Base-by-base conservation (phyloP, 2,113 vertebrate species). In the Gopherus evgoodei region DNA sequence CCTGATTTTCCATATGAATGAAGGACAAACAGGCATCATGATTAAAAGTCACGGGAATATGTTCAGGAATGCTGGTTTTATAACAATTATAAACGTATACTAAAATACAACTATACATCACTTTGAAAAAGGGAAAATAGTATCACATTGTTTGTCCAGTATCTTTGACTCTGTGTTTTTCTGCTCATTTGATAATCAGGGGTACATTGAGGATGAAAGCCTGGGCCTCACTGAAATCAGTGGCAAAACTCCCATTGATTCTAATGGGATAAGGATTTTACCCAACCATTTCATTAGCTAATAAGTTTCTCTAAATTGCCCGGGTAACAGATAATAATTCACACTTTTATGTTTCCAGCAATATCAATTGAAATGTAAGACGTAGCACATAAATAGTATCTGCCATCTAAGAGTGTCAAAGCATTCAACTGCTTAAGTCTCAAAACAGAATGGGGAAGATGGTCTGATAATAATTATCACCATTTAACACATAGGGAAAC, bases 401-500 rank as follows among this genome's bases (percentile, higher is more conserved):
- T 62, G 59, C 49, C 49, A 84, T 1, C 47, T 87, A n/a, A 52
- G 80, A 82, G 47, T 87, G 54, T 24, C 72, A 17, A 31, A 80
- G 44, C 72, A 19, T 29, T n/a, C 86, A 72, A 72, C 87, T 6
- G 21, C 38, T 86, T 92, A 84, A 42, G 25, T 49, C 86, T 65
- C 89, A 78, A 69, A 35, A 87, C 50, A 89, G 65, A 79, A 5
- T 5, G 1, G 17, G 49, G 52, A 0, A 80, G 83, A 35, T 90
- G 76, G 69, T 52, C 80, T 35, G 5, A 24, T 88, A 50, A 0
- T 42, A 59, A 1, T 27, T 19, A 31, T 59, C 31, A 75, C 76
- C 35, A 62, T 4, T 65, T 50, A n/a, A 0, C 57, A n/a, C 2
- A 0, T 3, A 47, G 88, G 38, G 22, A 50, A 78, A 50, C n/a